These are phyloP conservation scores for Rhimphoctona megacephalus DNA, from an alignment of 2,888 invertebrate genomes.

Conservation along the genomic window DNA sequence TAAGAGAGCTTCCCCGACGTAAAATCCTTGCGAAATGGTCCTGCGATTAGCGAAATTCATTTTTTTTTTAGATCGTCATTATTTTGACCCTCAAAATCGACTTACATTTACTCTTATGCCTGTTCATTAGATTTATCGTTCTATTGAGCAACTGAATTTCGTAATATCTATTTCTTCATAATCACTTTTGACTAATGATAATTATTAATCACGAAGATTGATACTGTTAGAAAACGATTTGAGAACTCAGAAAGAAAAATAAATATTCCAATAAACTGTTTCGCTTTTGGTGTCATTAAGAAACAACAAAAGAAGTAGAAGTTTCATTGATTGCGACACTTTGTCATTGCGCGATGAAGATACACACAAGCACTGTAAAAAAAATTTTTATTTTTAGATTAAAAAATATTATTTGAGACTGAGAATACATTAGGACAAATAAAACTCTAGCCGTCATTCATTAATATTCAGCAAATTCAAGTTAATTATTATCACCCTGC, in stretches of 20 bases:
- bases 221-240: background rate
- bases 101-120: background rate
- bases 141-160: background rate
- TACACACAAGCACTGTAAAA: background rate
- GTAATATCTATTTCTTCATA: background rate
- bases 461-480: background rate
- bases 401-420: background rate
- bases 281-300: background rate
- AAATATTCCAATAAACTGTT: background rate
- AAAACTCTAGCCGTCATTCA: background rate
- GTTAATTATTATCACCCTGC: background rate
- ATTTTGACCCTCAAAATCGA: background rate
- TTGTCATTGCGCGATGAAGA: background rate
- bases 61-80: conserved; percentile 12
- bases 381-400: background rate
- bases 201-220: background rate
- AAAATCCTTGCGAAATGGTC: conserved; percentile 34
- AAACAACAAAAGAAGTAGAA: background rate
- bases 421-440: no score
- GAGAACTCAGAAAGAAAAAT: background rate
- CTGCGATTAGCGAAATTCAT: background rate
- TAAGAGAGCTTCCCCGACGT: background rate
- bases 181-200: background rate
- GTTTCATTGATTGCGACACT: background rate
- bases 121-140: background rate